Conservation (phyloP, 1,140 invertebrate genomes). For the Trichonephila clavipes region DNA sequence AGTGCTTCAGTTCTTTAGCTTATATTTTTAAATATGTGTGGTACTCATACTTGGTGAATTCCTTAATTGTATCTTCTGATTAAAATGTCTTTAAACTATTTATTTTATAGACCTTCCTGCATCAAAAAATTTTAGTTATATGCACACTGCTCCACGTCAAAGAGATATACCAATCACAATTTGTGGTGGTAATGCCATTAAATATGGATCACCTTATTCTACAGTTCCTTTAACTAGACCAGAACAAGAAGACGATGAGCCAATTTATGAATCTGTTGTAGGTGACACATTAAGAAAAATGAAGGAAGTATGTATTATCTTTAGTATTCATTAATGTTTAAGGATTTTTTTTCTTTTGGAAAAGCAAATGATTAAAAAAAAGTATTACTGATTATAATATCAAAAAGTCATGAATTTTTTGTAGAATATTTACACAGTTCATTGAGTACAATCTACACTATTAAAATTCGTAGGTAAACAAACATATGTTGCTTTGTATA, state of each 20-base stretch:
- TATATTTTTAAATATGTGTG: no score
- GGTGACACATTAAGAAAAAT: conserved; percentile 70
- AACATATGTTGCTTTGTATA: no score
- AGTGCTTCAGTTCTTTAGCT: no score
- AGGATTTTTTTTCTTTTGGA: not conserved
- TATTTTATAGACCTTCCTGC: conserved; percentile 54
- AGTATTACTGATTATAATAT: no score
- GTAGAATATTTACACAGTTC: no score
- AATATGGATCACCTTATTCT: conserved; percentile 72
- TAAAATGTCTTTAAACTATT: not conserved
- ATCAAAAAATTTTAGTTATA: conserved; percentile 71
- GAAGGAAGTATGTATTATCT: conserved; percentile 43
- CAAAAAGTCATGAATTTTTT: no score
- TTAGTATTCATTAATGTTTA: not conserved
- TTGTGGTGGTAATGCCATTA: conserved; percentile 58
- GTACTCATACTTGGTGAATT: no score
- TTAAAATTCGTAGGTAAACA: no score
- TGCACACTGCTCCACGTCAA: conserved; percentile 62
- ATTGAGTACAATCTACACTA: no score
- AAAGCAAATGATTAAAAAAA: no score
- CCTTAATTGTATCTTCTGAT: no score
- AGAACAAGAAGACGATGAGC: conserved; percentile 72
- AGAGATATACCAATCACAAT: conserved; percentile 66
- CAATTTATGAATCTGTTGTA: conserved; percentile 75
- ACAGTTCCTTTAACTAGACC: conserved; percentile 69